These are phyloP conservation scores for Dolomedes plantarius DNA, from an alignment of 2,888 invertebrate species.

Conservation along the genomic window DNA sequence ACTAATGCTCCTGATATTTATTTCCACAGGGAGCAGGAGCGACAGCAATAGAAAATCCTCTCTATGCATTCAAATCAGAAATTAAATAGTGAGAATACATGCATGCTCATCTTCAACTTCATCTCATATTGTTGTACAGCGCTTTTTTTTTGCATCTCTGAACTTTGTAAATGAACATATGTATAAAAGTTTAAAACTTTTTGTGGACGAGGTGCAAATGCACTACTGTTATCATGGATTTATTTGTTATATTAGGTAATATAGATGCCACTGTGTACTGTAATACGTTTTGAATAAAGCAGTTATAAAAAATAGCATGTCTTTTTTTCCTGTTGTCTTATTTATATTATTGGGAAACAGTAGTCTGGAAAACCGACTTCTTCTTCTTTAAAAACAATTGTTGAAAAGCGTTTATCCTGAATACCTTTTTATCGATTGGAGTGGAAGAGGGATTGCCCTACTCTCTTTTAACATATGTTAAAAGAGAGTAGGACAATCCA, in stretches of 20 bases:
- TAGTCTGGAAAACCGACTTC: too few species aligned
- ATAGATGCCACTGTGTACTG: background rate
- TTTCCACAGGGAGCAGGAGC: conserved; percentile 38
- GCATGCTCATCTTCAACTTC: background rate
- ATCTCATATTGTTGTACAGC: background rate
- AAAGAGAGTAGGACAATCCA: too few species aligned
- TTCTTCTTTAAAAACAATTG: too few species aligned
- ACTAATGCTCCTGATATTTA: too few species aligned
- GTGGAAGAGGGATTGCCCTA: too few species aligned
- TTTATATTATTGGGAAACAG: too few species aligned
- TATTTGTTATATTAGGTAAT: background rate
- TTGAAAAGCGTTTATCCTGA: too few species aligned
- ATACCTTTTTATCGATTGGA: too few species aligned
- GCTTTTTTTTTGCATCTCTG: background rate
- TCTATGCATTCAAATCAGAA: conserved; percentile 57
- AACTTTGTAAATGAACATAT: background rate
- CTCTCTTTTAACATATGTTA: too few species aligned
- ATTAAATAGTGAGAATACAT: conserved; percentile 26
- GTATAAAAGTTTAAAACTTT: background rate
- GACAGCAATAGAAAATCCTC: conserved; percentile 59
- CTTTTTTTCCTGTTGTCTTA: too few species aligned
- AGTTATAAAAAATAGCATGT: too few species aligned
- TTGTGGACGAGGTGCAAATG: background rate
- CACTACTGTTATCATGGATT: too few species aligned
- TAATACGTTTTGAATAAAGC: background rate